Evolutionary conservation across 2,113 vertebrate species (phyloP), one percentile per base, ranked within the genome.

Genomic region (Hepsetus odoe): DNA sequence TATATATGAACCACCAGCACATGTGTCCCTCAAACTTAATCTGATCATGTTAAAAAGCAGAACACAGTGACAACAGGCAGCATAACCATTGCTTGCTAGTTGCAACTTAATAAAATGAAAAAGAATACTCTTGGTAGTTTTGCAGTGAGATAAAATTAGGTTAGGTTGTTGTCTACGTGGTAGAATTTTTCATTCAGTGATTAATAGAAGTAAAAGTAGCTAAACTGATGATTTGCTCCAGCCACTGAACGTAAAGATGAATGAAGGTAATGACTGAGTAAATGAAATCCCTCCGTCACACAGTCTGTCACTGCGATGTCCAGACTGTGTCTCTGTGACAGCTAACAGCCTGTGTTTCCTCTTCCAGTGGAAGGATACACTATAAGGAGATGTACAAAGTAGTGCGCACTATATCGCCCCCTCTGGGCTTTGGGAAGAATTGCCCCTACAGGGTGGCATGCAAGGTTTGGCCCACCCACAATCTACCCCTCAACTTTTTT

Each of bases 321-420:
- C 70, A 56, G 59, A 65, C 0, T 24, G 33, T 35, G 30, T 59
- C 56, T 81, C 77, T 49, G 16, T 49, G 46, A 49, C 46, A 64
- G 88, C 90, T 92, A 91, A 93, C 89, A 87, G 85, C 90, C 80
- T 96, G 90, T 98, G 92, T 96, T 96, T 96, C 94, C 92, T 97
- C 96, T 97, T 76, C 89, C 95, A 98, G 97, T 91, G 98, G 96
- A 93, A 98, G 96, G 94, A 94, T 99, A 91, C 96, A 96, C 91
- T 99, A 99, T 98, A 99, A 98, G 96, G 97, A 99, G 93, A 98
- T 99, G 97, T 99, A 98, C 96, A 97, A 96, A 97, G 96, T 99
- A 97, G 96, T 98, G 89, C 96, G 97, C 94, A 94, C 95, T 92
- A 98, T 99, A 95, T 97, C 96, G 84, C 98, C 98, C 89, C 98